Evolutionary conservation across 2,888 invertebrate genomes (phyloP), one percentile per base, ranked within the genome.

Genomic region (Sarcophaga subvicina): DNA sequence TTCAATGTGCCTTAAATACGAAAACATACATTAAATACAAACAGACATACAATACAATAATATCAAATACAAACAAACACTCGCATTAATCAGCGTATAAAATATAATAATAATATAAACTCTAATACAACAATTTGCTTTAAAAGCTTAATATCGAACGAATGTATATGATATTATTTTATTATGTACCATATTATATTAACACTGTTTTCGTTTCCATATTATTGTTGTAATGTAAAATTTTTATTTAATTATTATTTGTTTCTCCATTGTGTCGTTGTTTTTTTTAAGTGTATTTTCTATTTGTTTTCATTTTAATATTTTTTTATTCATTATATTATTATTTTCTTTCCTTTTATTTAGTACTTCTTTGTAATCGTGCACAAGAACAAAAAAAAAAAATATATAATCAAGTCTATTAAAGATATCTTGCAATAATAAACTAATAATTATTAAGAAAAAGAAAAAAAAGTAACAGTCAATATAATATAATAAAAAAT

Each of bases 1-100:
- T 70, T 70, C 17, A 77, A 86, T 78, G 86, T 86, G 86, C 86
- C 86, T 86, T 86, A 85, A 75, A 77, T 27, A 69, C 81, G 78
- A 62, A 69, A 45, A n/a, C 45, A 66, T 63, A 73, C 25, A 37
- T 22, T 22, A 22, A 22, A 22, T 22, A 37, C 10, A 73, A 64
- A 82, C 25, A 70, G 20, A 66, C 64, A 66, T 66, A 77, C 17
- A 22, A 37, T 37, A 37, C 37, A 37, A 37, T 37, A 37, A 37
- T 37, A 37, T 37, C 37, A 8, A 37, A 37, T 54, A 54, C 17
- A 54, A 54, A 54, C 54, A 54, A 54, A 54, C 17, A 54, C 54
- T 54, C 12, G 54, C 37, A 37, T 37, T 37, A 54, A 54, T 14
- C 54, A 54, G 54, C 17, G 54, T 54, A 37, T 37, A 54, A 54